Evolutionary conservation across 2,888 invertebrate genomes (phyloP), one percentile per base, ranked within the genome.

Genomic region (Laspeyria flexula): DNA sequence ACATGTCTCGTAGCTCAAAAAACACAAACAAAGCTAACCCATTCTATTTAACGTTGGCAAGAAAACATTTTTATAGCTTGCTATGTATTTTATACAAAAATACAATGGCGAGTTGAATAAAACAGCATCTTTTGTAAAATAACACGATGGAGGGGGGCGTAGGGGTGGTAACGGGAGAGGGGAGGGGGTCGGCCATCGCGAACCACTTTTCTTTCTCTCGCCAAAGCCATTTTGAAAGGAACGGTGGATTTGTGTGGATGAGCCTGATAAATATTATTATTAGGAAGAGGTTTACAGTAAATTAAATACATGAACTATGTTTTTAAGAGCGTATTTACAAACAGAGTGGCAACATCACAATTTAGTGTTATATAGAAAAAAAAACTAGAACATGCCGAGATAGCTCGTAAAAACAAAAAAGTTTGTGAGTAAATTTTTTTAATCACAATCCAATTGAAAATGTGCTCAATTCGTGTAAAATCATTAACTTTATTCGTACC

Each of bases 171-270:
- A 46, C 44, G 53, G 57, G 50, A 50, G 68, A 55, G 62, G 62
- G 59, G 68, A 48, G 44, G 52, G 56, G 57, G 70, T 56, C 71
- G 77, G 80, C 77, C 79, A 77, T 76, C 77, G 77, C 69, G 78
- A 79, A 79, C 81, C 82, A 83, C 81, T 85, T 84, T 86, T 86
- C 86, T 86, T 86, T 86, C 86, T 85, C 83, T 85, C 85, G 86
- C 85, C 85, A 67, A 67, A 67, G 67, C 67, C 67, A 71, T 67
- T 67, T 81, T 69, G 75, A 76, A 74, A 73, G 75, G 64, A 55
- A 48, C 70, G 71, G 27, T 9, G 39, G 60, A 37, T 53, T 75
- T 49, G 38, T 49, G 44, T 77, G 79, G 87, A 85, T 75, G 60
- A 0, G 71, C 49, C 53, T 15, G 29, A 1, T 25, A 9, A 10